phyloP scores from a whole-genome alignment of 2,888 invertebrate genomes.

The Emmelina monodactyla region DNA sequence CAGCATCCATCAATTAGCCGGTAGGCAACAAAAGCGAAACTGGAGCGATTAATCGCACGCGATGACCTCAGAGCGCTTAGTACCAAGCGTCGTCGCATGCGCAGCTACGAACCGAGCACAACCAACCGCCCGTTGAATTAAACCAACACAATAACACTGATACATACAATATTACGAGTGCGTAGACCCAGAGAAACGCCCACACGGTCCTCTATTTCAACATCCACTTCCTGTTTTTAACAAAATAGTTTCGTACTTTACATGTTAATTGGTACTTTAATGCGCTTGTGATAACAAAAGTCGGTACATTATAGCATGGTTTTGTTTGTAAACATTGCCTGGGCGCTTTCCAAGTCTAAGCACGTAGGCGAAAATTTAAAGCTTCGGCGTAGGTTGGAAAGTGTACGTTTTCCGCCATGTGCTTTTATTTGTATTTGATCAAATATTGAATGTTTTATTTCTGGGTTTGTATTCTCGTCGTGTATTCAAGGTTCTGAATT shows the following conservation, averaged over 20 bases:
- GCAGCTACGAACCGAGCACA: background rate
- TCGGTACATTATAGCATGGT: background rate
- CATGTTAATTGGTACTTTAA: background rate
- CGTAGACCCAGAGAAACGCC: slow-evolving; percentile 25
- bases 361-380: slow-evolving; percentile 13
- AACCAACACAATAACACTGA: background rate
- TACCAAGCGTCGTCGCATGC: background rate
- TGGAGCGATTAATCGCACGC: slow-evolving; percentile 29
- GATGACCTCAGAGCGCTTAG: slow-evolving; percentile 30
- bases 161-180: background rate
- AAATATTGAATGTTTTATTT: no score
- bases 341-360: slow-evolving; percentile 6
- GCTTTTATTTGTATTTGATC: no score
- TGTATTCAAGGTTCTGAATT: no score
- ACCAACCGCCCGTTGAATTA: background rate
- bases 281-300: background rate
- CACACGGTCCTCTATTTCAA: slow-evolving; percentile 39
- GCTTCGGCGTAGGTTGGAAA: slow-evolving; percentile 13
- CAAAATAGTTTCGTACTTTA: slow-evolving; percentile 3
- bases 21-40: slow-evolving; percentile 30
- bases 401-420: no score
- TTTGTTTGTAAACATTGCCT: slow-evolving; percentile 3
- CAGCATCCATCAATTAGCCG: no score
- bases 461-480: no score
- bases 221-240: slow-evolving; percentile 46